Base-by-base conservation (phyloP, 2,113 vertebrate species). In the Triplophysa siluroides region DNA sequence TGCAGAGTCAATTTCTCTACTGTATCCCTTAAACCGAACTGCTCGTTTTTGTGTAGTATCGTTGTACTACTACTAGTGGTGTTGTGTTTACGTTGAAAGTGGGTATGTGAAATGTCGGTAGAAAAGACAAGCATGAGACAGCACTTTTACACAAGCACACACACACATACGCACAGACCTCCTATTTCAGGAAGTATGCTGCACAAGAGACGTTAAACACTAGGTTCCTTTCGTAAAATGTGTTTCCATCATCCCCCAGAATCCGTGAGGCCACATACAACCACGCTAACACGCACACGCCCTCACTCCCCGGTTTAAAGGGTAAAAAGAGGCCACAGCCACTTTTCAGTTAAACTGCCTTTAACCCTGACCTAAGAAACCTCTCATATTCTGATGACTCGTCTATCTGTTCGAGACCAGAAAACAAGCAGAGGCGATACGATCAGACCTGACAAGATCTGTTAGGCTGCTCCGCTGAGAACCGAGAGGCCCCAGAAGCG, bases 171-270 rank as follows among this genome's bases (percentile, higher is more conserved):
- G 66, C 60, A 56, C 14, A 76, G 89, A 89, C 85, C 90, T 14
- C 60, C 69, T 89, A 92, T 92, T 94, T 90, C 93, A 94, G 95
- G 94, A 95, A 96, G 91, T 92, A 88, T 38, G 83, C 85, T 87
- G 87, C 86, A 85, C 82, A 86, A 81, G 81, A 90, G 88, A 87
- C 91, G 90, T 92, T 90, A 91, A 91, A 91, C 85, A 89, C 87
- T 87, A 65, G 89, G 89, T 93, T 93, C 91, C 93, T 92, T 90
- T 92, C 90, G 50, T 90, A 88, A 89, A 89, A 91, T 92, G 84
- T 91, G 92, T 91, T 92, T 93, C 88, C 90, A 91, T 84, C 52
- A 1, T 80, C 78, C 78, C 78, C 67, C 29, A 26, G 66, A 83
- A 83, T 58, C 47, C 19, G 23, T 14, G 52, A 11, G 69, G 58